Conservation (phyloP, 2,888 invertebrate species). For the Abrostola tripartita region DNA sequence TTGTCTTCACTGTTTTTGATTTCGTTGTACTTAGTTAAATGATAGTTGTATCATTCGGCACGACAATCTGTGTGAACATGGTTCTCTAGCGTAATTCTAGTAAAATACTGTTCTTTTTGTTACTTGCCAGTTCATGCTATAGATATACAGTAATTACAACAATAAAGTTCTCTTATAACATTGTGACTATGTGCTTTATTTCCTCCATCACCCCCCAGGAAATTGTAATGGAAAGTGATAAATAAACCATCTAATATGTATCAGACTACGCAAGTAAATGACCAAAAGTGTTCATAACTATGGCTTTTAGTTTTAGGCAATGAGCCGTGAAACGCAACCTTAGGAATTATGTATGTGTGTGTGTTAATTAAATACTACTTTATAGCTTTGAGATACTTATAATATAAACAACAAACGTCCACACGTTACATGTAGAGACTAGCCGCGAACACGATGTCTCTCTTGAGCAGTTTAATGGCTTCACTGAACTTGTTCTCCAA, state of each 20-base stretch:
- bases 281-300: no score
- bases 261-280: no score
- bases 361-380: constrained; percentile 10
- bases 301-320: no score
- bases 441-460: constrained; percentile 99
- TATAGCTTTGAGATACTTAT: constrained; percentile 18
- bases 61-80: constrained; percentile 79
- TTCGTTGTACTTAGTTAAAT: constrained; percentile 67
- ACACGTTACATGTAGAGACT: constrained; percentile 92
- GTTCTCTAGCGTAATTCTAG: constrained; percentile 85
- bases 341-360: no score
- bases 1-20: constrained; percentile 75
- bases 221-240: not conserved
- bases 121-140: constrained; percentile 88
- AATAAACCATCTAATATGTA: not conserved
- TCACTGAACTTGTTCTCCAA: constrained; percentile 98
- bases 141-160: constrained; percentile 87
- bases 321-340: no score
- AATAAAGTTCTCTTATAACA: constrained; percentile 89
- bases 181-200: constrained; percentile 73
- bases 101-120: constrained; percentile 82
- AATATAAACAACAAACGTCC: constrained; percentile 29
- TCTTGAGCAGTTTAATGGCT: constrained; percentile 96
- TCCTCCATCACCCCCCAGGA: not conserved
- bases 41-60: constrained; percentile 74